These are phyloP conservation scores for Bombus consobrinus DNA, from an alignment of 1,140 invertebrate genomes.

Conservation along the genomic window DNA sequence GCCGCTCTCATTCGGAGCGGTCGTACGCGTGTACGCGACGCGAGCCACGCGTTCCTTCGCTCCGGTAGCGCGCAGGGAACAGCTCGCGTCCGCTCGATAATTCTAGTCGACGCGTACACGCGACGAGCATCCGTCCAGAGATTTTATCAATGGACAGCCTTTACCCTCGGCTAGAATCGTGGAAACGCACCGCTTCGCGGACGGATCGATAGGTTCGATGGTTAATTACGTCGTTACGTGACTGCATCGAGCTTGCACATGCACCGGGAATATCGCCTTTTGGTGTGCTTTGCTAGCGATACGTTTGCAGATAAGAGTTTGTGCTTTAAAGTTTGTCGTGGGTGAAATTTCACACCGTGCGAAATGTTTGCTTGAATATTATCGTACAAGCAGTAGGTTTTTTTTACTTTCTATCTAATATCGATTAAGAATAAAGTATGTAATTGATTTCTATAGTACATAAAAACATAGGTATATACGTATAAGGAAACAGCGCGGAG, in stretches of 20 bases:
- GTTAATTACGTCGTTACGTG: constrained; percentile 24
- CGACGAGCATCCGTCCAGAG: constrained; percentile 23
- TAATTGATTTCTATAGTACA: too few relatives aligned
- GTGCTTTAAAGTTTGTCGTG: background rate
- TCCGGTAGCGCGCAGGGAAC: background rate
- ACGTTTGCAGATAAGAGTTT: background rate
- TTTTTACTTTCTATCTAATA: too few relatives aligned
- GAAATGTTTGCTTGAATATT: too few relatives aligned
- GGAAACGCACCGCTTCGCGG: background rate
- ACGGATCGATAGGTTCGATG: background rate
- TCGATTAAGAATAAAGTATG: too few relatives aligned
- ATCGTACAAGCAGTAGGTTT: too few relatives aligned
- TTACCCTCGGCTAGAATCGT: background rate
- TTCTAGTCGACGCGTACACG: constrained; percentile 37
- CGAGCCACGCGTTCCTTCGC: constrained; percentile 15
- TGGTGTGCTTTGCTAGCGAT: background rate
- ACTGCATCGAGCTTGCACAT: background rate
- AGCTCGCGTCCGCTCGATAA: constrained; percentile 47
- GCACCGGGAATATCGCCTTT: background rate
- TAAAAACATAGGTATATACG: too few relatives aligned
- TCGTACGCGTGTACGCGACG: constrained; percentile 30
- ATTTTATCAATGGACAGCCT: constrained; percentile 44
- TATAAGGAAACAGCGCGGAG: background rate
- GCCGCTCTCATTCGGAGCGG: constrained; percentile 41
- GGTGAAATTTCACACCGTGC: too few relatives aligned